These are phyloP conservation scores for Anneissia japonica DNA, from an alignment of 35 echinoderm and acorn worm genomes.

Conservation along the genomic window DNA sequence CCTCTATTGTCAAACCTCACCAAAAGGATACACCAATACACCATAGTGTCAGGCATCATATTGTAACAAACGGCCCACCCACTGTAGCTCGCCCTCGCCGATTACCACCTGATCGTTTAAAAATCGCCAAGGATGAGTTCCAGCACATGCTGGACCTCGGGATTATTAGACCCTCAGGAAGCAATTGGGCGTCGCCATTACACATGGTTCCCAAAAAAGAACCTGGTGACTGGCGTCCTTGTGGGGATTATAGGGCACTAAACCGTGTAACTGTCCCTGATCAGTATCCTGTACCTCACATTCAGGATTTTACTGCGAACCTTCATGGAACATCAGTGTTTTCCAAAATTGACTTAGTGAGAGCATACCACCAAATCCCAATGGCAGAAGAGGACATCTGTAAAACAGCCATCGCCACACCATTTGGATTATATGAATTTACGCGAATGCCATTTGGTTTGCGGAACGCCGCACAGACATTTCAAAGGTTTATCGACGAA, in stretches of 20 bases:
- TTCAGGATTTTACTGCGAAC: background rate
- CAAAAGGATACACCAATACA: too few relatives aligned
- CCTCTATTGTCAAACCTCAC: too few relatives aligned
- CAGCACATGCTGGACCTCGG: conserved; percentile 20
- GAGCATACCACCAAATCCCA: background rate
- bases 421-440: conserved; percentile 17
- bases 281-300: conserved; percentile 19
- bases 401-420: background rate
- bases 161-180: conserved; percentile 3
- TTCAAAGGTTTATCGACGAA: conserved; percentile 30
- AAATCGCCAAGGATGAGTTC: background rate
- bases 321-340: background rate
- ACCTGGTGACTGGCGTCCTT: conserved; percentile 29
- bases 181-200: conserved; percentile 12
- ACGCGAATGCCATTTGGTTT: conserved; percentile 11
- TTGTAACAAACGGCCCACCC: too few relatives aligned
- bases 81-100: background rate
- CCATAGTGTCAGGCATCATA: too few relatives aligned
- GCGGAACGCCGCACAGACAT: conserved; percentile 13
- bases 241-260: conserved; percentile 34
- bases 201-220: conserved; percentile 30
- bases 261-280: conserved; percentile 19
- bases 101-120: background rate
- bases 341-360: background rate
- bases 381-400: background rate